Evolutionary conservation across 2,888 invertebrate species (phyloP), one percentile per base, ranked within the genome.

Genomic region (Anodontia alba): DNA sequence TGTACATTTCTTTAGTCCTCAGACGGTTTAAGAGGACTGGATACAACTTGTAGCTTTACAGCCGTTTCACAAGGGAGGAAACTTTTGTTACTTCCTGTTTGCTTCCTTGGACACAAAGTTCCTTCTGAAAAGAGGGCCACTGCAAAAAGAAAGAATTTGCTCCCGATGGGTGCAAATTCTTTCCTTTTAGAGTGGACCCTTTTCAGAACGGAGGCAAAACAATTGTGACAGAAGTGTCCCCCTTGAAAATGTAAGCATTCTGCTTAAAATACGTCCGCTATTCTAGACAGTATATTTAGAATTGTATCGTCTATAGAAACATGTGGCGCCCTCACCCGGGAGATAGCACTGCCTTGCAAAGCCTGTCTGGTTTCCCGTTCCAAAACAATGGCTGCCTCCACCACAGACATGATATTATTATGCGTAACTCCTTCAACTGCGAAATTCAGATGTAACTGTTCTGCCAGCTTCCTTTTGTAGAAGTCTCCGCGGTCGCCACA

Each of bases 401-500:
- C 90, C 20, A 92, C 80, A 7, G 79, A 83, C 49, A 89, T 71
- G 1, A 92, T 86, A 54, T 92, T 92, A 17, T 36, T 78, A 76
- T 92, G 91, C 12, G 90, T 89, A 15, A 92, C 87, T 33, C 91
- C 90, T 31, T 90, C 87, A 29, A 92, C 85, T 8, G 89, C 86
- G 74, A 88, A 92, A 29, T 88, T 86, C 23, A 90, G 67, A 75
- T 90, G 90, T n/a, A 92, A 83, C 79, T 92, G 90, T 78, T 92
- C 92, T 3, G 92, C 92, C 66, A 92, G 77, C 75, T 91, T 90
- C n/a, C 92, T 81, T 31, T 90, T 79, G 77, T 91, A 92, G 80
- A 92, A 91, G 76, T 92, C 92, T n/a, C 92, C 92, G 23, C 92
- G 81, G 78, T 92, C 91, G 0, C 92, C 92, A 5, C 87, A 87